These are phyloP conservation scores for Macropis europaea DNA, from an alignment of 2,888 invertebrate species.

Conservation along the genomic window DNA sequence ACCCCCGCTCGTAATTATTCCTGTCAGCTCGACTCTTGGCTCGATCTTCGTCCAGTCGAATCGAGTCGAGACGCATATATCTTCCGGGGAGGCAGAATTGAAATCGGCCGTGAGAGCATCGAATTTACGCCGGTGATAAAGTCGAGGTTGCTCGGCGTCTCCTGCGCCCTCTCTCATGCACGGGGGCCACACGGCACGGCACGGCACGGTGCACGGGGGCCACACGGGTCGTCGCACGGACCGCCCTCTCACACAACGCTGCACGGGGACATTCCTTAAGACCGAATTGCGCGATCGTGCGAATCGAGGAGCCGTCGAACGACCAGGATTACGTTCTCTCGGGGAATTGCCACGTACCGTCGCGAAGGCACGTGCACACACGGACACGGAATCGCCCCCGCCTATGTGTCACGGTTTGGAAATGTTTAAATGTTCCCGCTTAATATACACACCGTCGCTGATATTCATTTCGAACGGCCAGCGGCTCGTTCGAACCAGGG, in stretches of 20 bases:
- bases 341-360: conserved; percentile 54
- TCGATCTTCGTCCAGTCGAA: conserved; percentile 16
- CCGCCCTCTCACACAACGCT: background rate
- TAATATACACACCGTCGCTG: conserved; percentile 32
- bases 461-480: background rate
- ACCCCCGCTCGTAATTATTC: conserved; percentile 11
- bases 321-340: conserved; percentile 55
- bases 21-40: background rate
- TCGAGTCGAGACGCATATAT: conserved; percentile 25
- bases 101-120: conserved; percentile 51
- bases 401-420: conserved; percentile 27
- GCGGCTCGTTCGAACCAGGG: background rate
- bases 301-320: conserved; percentile 58
- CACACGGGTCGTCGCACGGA: too few relatives aligned
- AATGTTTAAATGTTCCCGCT: conserved; percentile 61
- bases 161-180: background rate
- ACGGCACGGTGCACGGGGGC: background rate
- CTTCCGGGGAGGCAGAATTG: conserved; percentile 41
- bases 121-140: conserved; percentile 59
- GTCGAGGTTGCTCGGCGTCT: conserved; percentile 30
- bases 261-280: conserved; percentile 39
- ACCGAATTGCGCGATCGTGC: conserved; percentile 62
- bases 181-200: too few relatives aligned
- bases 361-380: conserved; percentile 25
- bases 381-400: conserved; percentile 12